These are phyloP conservation scores for Tragopan temminckii DNA, from an alignment of 2,797 vertebrate genomes.

Conservation along the genomic window DNA sequence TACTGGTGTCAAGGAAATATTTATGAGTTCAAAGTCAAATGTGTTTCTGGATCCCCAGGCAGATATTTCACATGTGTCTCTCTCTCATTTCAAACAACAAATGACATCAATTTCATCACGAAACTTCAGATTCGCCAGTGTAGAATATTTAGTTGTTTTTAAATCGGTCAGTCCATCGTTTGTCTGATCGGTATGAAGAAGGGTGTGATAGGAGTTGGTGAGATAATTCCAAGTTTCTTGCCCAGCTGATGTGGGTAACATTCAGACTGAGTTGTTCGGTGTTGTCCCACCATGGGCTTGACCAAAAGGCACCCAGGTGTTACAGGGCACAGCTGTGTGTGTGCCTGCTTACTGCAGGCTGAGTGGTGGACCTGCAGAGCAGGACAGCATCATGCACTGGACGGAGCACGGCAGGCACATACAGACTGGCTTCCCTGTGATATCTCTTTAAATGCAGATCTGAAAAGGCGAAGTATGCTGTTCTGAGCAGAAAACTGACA, in stretches of 20 bases:
- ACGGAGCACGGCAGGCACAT: background rate
- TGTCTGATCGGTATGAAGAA: background rate
- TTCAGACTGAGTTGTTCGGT: background rate
- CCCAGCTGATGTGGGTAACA: background rate
- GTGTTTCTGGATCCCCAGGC: background rate
- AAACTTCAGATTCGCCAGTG: background rate
- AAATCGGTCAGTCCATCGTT: background rate
- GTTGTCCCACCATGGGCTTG: background rate
- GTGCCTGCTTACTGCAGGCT: background rate
- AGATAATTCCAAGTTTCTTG: background rate
- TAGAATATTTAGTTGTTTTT: background rate
- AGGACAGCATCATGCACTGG: conserved; percentile 17
- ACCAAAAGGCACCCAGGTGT: background rate
- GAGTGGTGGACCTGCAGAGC: conserved; percentile 22
- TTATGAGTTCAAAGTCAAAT: background rate
- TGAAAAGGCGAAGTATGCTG: background rate
- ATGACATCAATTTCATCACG: background rate
- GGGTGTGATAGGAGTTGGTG: background rate
- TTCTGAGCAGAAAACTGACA: conserved; percentile 48
- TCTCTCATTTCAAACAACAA: background rate
- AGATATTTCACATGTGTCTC: background rate
- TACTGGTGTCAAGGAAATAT: background rate
- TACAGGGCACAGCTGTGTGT: background rate
- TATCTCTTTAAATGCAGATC: conserved; percentile 28
- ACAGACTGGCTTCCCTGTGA: background rate